Conservation (phyloP, 2,113 vertebrate species). For the Larimichthys crocea region DNA sequence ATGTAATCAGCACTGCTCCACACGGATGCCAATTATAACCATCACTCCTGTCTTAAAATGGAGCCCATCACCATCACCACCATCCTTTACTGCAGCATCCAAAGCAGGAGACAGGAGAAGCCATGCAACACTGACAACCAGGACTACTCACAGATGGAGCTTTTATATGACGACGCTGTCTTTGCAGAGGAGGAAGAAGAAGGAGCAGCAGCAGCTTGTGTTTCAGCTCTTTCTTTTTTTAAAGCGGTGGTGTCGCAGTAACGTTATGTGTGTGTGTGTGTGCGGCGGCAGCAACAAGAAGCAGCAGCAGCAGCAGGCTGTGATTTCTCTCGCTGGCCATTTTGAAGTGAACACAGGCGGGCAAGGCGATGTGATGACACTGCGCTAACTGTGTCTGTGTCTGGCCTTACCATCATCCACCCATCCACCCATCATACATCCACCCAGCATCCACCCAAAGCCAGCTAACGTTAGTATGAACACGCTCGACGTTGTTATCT, state of each 20-base stretch:
- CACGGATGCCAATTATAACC: slow-evolving; percentile 59
- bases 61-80: slow-evolving; percentile 56
- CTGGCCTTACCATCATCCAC: not conserved
- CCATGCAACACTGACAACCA: too few species aligned
- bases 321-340: slow-evolving; percentile 75
- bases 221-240: slow-evolving; percentile 42
- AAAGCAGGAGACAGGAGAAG: slow-evolving; percentile 44
- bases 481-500: slow-evolving; percentile 28
- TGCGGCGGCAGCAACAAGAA: too few species aligned
- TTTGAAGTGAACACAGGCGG: slow-evolving; percentile 68
- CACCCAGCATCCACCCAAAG: not conserved
- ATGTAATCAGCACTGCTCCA: slow-evolving; percentile 25
- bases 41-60: slow-evolving; percentile 70
- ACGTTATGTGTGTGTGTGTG: slow-evolving; percentile 28
- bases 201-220: slow-evolving; percentile 13
- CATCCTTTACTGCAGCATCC: slow-evolving; percentile 60
- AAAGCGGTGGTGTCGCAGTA: slow-evolving; percentile 73
- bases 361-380: slow-evolving; percentile 73
- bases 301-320: slow-evolving; percentile 51
- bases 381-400: slow-evolving; percentile 60
- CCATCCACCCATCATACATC: too few species aligned
- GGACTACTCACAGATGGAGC: slow-evolving; percentile 60
- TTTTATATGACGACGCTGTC: slow-evolving; percentile 24
- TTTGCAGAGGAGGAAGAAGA: not conserved
- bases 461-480: not conserved